Percentiles rank a stretch among this genome's conserved stretches.
phyloP scores from a whole-genome alignment of 2,113 vertebrate genomes.

The Xenopus tropicalis region UCB_Xtro_10.0 CM004450.2:88847501-88848000 shows the following conservation, averaged over 20 bases:
- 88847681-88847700: too few species aligned
- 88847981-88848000: neutral
- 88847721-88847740: neutral
- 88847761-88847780: constrained; percentile 3
- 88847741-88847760: neutral
- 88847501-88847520: too few species aligned
- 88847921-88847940: constrained; percentile 5
- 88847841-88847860: neutral
- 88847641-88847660: too few species aligned
- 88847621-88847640: too few species aligned
- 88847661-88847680: too few species aligned
- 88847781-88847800: constrained; percentile 2
- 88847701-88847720: too few species aligned
- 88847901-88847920: constrained; percentile 1
- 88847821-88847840: neutral
- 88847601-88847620: too few species aligned
- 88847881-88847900: constrained; percentile 20
- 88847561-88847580: too few species aligned
- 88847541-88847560: too few species aligned
- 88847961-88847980: neutral
- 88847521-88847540: too few species aligned
- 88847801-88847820: neutral
- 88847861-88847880: constrained; percentile 9
- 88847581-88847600: too few species aligned
- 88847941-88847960: neutral